These are phyloP conservation scores for Cochlearius cochlearius DNA, from an alignment of 2,113 vertebrate genomes.

Conservation along the genomic window DNA sequence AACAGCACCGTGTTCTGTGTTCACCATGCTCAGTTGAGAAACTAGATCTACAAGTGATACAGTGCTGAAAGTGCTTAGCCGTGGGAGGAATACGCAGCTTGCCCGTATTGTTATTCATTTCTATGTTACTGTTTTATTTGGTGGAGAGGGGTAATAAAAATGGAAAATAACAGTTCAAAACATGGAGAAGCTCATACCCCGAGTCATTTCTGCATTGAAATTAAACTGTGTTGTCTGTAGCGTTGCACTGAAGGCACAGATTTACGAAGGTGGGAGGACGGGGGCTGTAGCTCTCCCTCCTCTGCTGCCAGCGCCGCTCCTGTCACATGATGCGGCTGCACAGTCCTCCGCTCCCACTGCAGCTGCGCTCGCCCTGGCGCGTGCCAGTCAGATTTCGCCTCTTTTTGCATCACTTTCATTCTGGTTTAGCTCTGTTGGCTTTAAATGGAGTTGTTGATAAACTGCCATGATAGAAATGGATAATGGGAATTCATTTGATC, in stretches of 20 bases:
- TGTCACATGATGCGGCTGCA: constrained; percentile 13
- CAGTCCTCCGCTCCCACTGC: neutral
- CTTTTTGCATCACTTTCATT: neutral
- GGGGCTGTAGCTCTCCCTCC: neutral
- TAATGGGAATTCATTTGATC: neutral
- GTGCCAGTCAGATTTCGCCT: neutral
- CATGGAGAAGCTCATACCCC: neutral
- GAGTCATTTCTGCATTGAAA: accelerated
- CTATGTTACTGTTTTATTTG: neutral
- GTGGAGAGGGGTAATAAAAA: neutral
- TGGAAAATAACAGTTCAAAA: neutral
- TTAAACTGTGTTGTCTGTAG: accelerated
- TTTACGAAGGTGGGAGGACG: neutral
- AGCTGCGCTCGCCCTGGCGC: neutral
- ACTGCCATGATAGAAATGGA: neutral
- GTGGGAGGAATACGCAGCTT: neutral
- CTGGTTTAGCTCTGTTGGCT: neutral
- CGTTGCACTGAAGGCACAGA: neutral
- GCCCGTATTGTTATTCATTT: neutral
- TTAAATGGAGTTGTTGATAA: neutral
- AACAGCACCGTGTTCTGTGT: neutral
- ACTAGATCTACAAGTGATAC: neutral
- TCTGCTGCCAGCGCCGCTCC: neutral
- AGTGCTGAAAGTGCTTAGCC: neutral
- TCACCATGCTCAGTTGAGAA: neutral